A percentile compares a stretch with the other conserved stretches of the same genome.
phyloP scores from a whole-genome alignment of 2,888 invertebrate species.

The Strigamia crassipes region DNA sequence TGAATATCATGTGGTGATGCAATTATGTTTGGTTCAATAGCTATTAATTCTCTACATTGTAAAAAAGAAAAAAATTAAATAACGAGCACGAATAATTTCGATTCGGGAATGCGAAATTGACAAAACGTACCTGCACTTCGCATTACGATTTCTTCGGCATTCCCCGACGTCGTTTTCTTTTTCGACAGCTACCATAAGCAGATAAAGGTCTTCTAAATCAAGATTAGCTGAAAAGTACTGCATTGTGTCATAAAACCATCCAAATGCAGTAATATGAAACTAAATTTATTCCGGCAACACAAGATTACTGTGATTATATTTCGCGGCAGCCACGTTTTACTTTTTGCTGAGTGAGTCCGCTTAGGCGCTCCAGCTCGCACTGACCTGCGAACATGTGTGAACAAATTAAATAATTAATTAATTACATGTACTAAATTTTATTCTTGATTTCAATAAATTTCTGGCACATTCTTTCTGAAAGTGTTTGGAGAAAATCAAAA shows the following conservation, averaged over 20 bases:
- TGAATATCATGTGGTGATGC: background rate
- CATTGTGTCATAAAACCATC: background rate
- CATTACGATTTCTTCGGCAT: background rate
- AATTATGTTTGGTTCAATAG: constrained; percentile 1
- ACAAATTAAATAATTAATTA: background rate
- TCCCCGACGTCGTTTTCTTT: background rate
- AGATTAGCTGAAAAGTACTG: constrained; percentile 2
- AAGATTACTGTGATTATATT: constrained; percentile 25
- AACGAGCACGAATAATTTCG: background rate
- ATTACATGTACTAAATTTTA: too few relatives aligned
- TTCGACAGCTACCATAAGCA: background rate
- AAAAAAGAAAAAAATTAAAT: background rate
- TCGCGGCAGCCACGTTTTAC: constrained; percentile 33
- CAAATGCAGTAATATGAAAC: constrained; percentile 7
- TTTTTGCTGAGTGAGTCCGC: background rate
- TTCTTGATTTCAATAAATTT: too few relatives aligned
- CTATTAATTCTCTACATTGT: background rate
- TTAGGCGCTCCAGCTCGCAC: background rate
- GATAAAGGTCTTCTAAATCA: background rate
- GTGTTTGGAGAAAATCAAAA: too few relatives aligned
- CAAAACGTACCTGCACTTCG: background rate
- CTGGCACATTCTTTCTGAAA: too few relatives aligned
- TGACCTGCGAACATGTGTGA: background rate
- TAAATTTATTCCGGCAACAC: background rate
- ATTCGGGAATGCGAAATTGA: background rate